phyloP scores from a whole-genome alignment of 2,797 vertebrate genomes.

The Lepus townsendii region DNA sequence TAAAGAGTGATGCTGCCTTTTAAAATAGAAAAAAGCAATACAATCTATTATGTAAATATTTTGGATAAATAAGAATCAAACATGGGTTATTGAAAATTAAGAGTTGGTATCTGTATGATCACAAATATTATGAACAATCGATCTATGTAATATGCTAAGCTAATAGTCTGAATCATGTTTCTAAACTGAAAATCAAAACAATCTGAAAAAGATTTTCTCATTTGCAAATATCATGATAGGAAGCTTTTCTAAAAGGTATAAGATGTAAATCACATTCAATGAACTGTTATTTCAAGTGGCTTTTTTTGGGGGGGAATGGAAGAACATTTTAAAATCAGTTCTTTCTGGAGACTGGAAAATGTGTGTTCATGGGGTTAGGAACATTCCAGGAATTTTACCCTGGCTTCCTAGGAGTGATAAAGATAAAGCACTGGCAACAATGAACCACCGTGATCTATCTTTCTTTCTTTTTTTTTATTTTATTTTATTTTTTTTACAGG shows the following conservation, averaged over 20 bases:
- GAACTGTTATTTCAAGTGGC: slow-evolving; percentile 20
- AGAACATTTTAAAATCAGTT: neutral
- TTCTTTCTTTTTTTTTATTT: neutral
- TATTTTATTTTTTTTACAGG: no score
- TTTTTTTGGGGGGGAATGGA: neutral
- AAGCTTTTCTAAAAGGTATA: neutral
- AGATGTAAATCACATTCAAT: slow-evolving; percentile 43
- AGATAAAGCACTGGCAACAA: slow-evolving; percentile 69
- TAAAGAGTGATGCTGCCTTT: neutral
- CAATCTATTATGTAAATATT: neutral
- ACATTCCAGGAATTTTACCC: slow-evolving; percentile 49
- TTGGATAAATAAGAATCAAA: slow-evolving; percentile 53
- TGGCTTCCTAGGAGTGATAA: slow-evolving; percentile 67
- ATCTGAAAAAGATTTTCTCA: slow-evolving; percentile 22
- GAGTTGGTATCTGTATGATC: neutral
- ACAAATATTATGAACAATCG: neutral
- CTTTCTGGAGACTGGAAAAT: slow-evolving; percentile 54
- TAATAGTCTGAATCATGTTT: neutral
- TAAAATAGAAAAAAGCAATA: neutral
- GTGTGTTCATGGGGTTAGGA: slow-evolving; percentile 20
- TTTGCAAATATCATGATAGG: neutral
- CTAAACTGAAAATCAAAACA: slow-evolving; percentile 22
- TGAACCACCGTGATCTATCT: slow-evolving; percentile 63
- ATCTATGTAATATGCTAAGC: neutral
- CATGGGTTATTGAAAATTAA: neutral